A percentile compares a stretch with the other conserved stretches of the same genome.
Conservation (phyloP, 2,888 invertebrate genomes). For the Hypena proboscidalis region DNA sequence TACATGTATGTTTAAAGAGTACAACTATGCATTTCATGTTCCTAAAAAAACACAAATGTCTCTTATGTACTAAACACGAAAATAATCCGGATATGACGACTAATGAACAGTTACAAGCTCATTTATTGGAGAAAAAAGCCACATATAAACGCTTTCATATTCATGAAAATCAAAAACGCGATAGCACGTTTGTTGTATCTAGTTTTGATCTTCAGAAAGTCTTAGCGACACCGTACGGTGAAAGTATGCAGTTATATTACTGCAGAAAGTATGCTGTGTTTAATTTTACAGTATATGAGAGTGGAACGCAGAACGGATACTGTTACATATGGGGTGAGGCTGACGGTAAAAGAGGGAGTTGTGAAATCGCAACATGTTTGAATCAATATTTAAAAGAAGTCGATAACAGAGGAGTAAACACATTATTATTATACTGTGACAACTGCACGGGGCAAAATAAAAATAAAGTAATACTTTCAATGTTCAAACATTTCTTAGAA, state of each 20-base stretch:
- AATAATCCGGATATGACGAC: background rate
- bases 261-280: conserved; percentile 15
- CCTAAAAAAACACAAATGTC: conserved; percentile 30
- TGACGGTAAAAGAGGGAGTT: conserved; percentile 46
- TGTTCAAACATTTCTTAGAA: conserved; percentile 30
- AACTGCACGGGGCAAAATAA: too few relatives aligned
- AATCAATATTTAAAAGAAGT: conserved; percentile 27
- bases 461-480: conserved; percentile 1
- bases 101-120: conserved; percentile 6
- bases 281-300: conserved; percentile 13
- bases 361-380: conserved; percentile 44
- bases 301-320: conserved; percentile 14
- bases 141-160: conserved; percentile 9
- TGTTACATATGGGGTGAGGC: conserved; percentile 38
- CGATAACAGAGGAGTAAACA: conserved; percentile 35
- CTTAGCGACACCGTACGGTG: conserved; percentile 11
- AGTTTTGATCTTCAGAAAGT: conserved; percentile 16
- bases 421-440: too few relatives aligned
- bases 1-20: too few relatives aligned
- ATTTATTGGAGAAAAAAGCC: conserved; percentile 8
- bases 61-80: conserved; percentile 13
- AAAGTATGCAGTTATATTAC: conserved; percentile 17
- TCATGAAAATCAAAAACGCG: conserved; percentile 7
- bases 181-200: conserved; percentile 3
- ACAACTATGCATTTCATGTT: conserved; percentile 14